phyloP scores from a whole-genome alignment of 2,888 invertebrate species.

The Euplexia lucipara region DNA sequence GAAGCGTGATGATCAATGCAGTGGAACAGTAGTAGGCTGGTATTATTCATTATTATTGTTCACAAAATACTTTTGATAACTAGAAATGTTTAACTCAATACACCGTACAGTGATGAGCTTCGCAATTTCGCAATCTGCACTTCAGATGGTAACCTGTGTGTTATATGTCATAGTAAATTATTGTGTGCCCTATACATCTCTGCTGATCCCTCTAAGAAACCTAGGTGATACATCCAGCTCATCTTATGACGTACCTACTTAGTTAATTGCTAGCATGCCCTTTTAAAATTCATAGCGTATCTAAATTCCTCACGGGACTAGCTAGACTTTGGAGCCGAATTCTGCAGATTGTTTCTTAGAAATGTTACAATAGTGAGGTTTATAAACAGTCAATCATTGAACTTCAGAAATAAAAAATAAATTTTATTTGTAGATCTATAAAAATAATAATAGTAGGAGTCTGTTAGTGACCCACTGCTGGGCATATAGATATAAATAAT shows the following conservation, averaged over 20 bases:
- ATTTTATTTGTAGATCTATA: too few species aligned
- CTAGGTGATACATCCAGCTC: background rate
- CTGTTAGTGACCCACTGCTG: too few species aligned
- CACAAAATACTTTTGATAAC: background rate
- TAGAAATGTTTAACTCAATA: background rate
- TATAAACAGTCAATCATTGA: constrained; percentile 1
- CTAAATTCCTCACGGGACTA: constrained; percentile 25
- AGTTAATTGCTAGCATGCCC: constrained; percentile 44
- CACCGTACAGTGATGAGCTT: too few species aligned
- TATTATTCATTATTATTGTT: too few species aligned
- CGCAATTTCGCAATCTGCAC: background rate
- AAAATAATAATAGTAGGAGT: too few species aligned
- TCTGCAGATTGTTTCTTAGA: constrained; percentile 33
- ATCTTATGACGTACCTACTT: background rate
- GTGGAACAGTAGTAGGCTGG: too few species aligned
- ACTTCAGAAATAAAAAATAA: too few species aligned
- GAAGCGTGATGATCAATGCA: too few species aligned
- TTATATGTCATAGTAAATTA: constrained; percentile 15
- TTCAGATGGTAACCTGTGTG: background rate
- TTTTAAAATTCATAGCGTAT: constrained; percentile 30
- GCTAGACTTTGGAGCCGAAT: constrained; percentile 9
- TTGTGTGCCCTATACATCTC: background rate
- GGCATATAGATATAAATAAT: too few species aligned
- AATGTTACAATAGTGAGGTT: constrained; percentile 7
- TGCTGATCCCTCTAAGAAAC: background rate